Evolutionary conservation across 2,888 invertebrate species (phyloP), one percentile per base, ranked within the genome.

Genomic region (Drosophila nr. fundita): DNA sequence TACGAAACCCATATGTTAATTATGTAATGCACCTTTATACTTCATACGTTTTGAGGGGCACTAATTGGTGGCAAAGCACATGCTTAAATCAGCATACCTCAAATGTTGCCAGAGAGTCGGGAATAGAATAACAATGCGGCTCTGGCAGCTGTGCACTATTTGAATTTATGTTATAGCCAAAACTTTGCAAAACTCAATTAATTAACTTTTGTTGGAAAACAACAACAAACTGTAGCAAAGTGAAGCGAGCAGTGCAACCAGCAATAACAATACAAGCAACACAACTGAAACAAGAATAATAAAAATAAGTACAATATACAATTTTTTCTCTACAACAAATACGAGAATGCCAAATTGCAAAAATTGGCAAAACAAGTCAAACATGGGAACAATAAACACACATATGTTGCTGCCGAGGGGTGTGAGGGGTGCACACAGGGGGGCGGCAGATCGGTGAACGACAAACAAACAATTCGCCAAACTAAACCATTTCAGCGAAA

Each of bases 161-260:
- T 81, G 83, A 88, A 89, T 90, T 90, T 84, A 81, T 84, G 84
- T 88, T 88, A 81, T 83, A 79, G 83, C 82, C 76, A 76, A 78
- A 89, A 90, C 72, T 89, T 89, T 82, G 75, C 68, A 81, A 83
- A 87, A 91, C 87, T 87, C 91, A 90, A 91, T 89, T 91, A 89
- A 91, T 89, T 89, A 91, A 90, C 90, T 89, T 89, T 89, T 83
- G 87, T 72, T 76, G 62, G 72, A 72, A 67, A 69, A 68, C 64
- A 75, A 60, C 38, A 68, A 63, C 64, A 27, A 64, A 21, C 64
- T 68, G 64, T 68, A 57, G 36, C 66, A 80, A 84, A 74, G 76
- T 68, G 75, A 53, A 87, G 71, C 69, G 60, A 68, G 68, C 70
- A 68, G 42, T 32, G 34, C 71, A 64, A 29, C 10, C 42, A 57